These are phyloP conservation scores for Porites divaricata DNA, from an alignment of 92 coral and sea anemone genomes.

Conservation along the genomic window DNA sequence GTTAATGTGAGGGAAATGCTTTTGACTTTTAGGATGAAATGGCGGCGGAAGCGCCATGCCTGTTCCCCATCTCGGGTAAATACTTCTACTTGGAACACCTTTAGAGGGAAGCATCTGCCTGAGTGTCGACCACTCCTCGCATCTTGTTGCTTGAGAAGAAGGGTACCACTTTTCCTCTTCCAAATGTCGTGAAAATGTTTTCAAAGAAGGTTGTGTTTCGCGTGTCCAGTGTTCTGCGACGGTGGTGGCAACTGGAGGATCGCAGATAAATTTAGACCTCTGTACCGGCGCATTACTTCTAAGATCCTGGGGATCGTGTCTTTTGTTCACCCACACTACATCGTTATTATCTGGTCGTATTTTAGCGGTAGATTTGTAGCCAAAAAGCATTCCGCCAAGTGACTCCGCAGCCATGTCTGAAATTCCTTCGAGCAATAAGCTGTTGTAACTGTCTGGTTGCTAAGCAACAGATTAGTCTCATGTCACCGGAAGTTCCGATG, in stretches of 20 bases:
- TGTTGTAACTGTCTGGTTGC: conserved; percentile 47
- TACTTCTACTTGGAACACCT: conserved; percentile 71
- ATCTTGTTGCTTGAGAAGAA: conserved; percentile 88
- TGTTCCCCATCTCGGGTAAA: conserved; percentile 95
- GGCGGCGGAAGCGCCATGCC: conserved; percentile 52
- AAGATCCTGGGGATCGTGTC: conserved; percentile 89
- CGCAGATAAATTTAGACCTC: conserved; percentile 85
- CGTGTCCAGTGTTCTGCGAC: conserved; percentile 86
- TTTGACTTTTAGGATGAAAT: conserved; percentile 54
- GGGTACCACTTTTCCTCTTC: conserved; percentile 91
- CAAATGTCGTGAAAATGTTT: conserved; percentile 84
- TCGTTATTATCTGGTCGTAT: conserved; percentile 66
- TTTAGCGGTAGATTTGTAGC: conserved; percentile 61
- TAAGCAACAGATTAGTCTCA: conserved; percentile 25
- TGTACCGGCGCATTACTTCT: conserved; percentile 96
- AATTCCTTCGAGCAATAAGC: not conserved
- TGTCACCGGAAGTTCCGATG: conserved; percentile 8
- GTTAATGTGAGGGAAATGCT: conserved; percentile 91
- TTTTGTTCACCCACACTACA: conserved; percentile 96
- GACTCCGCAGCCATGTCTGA: conserved; percentile 91
- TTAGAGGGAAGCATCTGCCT: conserved; percentile 90
- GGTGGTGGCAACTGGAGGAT: conserved; percentile 21
- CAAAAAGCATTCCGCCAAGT: conserved; percentile 84
- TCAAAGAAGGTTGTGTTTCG: conserved; percentile 80
- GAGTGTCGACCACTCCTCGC: conserved; percentile 98